phyloP scores from a whole-genome alignment of 2,797 vertebrate genomes.

The Hypotaenidia okinawae region DNA sequence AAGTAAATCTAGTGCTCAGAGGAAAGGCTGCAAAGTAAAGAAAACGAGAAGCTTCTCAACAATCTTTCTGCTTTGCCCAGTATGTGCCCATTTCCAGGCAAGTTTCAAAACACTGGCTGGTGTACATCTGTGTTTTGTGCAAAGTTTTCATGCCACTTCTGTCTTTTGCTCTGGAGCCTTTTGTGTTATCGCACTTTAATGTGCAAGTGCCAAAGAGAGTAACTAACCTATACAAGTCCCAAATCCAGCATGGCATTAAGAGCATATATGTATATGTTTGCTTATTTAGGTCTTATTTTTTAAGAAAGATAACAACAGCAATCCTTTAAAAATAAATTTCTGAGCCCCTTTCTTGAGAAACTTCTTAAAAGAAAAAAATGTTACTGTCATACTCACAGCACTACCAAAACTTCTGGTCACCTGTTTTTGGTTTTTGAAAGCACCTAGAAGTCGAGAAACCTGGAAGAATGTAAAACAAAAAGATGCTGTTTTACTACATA shows the following conservation, averaged over 20 bases:
- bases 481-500: neutral
- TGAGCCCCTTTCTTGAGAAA: constrained; percentile 75
- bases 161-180: constrained; percentile 23
- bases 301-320: neutral
- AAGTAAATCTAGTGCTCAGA: constrained; percentile 29
- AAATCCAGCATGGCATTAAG: neutral
- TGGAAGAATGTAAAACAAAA: constrained; percentile 65
- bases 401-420: constrained; percentile 84
- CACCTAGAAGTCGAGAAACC: constrained; percentile 86
- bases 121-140: neutral
- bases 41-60: constrained; percentile 79
- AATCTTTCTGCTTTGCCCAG: neutral
- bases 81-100: neutral
- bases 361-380: constrained; percentile 72
- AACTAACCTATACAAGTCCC: neutral
- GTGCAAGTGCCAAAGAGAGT: neutral
- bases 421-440: constrained; percentile 82
- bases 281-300: neutral
- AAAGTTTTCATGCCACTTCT: neutral
- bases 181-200: neutral
- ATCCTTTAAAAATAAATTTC: neutral
- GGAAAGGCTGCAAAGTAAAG: constrained; percentile 59
- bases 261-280: neutral
- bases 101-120: neutral
- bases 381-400: constrained; percentile 86